Percentiles rank a stretch among this genome's conserved stretches.
phyloP scores from a whole-genome alignment of 2,113 vertebrate genomes.

The Polypterus bichir region DNA sequence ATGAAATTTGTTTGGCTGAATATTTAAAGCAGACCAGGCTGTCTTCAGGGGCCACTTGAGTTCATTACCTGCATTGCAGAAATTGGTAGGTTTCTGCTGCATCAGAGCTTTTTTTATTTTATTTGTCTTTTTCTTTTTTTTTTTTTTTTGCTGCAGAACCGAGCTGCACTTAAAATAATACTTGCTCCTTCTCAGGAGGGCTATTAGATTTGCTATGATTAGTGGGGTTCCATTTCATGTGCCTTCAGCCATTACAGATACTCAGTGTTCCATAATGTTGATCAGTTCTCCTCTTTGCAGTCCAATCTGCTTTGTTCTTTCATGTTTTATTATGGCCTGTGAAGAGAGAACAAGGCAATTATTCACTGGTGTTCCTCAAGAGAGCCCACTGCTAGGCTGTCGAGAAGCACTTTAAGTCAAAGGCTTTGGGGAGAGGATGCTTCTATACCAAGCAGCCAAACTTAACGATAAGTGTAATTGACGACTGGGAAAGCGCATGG shows the following conservation, averaged over 20 bases:
- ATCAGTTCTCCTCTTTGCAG: conserved; percentile 20
- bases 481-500: too few relatives aligned
- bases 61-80: not conserved
- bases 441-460: conserved; percentile 8
- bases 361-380: conserved; percentile 21
- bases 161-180: conserved; percentile 33
- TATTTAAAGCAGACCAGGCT: not conserved
- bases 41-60: not conserved
- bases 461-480: conserved; percentile 18
- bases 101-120: not conserved
- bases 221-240: conserved; percentile 36
- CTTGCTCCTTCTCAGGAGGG: conserved; percentile 24
- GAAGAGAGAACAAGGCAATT: conserved; percentile 23
- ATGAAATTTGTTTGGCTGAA: not conserved
- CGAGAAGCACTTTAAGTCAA: conserved; percentile 18
- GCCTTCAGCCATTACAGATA: conserved; percentile 26
- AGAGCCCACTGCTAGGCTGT: conserved; percentile 9
- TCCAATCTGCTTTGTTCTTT: conserved; percentile 25
- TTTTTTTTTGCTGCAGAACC: not conserved
- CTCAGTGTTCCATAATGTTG: conserved; percentile 21
- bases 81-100: not conserved
- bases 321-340: conserved; percentile 29
- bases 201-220: conserved; percentile 32
- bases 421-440: conserved; percentile 13
- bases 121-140: too few relatives aligned